Conservation (phyloP, 2,888 invertebrate species). For the Halictus ligatus region DNA sequence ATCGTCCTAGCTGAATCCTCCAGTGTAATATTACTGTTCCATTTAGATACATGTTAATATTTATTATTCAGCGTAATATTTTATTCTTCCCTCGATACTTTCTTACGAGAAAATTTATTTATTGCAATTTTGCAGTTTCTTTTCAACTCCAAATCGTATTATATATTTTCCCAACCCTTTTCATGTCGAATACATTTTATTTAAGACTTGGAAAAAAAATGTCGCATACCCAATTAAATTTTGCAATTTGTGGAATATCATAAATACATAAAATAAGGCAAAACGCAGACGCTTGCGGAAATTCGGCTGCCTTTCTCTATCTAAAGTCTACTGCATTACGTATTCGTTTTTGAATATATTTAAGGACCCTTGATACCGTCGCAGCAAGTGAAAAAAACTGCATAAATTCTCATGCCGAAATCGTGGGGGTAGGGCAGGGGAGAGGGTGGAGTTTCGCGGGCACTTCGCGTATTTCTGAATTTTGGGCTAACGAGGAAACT, state of each 20-base stretch:
- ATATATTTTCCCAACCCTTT: too few species aligned
- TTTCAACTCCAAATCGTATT: too few species aligned
- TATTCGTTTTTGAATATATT: neutral
- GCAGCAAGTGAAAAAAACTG: neutral
- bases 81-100: neutral
- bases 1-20: too few species aligned
- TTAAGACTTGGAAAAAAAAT: neutral
- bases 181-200: too few species aligned
- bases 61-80: neutral
- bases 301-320: neutral
- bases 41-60: too few species aligned
- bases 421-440: neutral
- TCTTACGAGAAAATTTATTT: too few species aligned
- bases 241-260: neutral
- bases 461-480: neutral
- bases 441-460: neutral
- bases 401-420: neutral
- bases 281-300: neutral
- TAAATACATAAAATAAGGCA: neutral
- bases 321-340: neutral
- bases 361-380: neutral
- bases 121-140: too few species aligned
- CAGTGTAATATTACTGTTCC: too few species aligned
- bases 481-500: constrained; percentile 9
- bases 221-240: neutral